A percentile compares a stretch with the other conserved stretches of the same genome.
Conservation (phyloP, 2,888 invertebrate genomes). For the Epistrophella euchroma region DNA sequence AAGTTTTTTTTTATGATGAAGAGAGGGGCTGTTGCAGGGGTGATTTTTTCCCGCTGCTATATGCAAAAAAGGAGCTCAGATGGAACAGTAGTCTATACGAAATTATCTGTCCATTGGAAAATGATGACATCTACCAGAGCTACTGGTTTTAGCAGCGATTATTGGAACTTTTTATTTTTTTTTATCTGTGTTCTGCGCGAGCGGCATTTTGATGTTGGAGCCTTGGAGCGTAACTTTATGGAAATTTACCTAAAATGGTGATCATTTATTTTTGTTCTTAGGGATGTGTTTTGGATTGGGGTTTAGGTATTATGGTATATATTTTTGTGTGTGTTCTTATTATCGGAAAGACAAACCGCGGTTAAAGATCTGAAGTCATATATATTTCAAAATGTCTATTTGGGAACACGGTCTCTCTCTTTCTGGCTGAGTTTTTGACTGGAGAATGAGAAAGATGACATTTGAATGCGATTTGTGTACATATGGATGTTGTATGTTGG, state of each 20-base stretch:
- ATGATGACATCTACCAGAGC: constrained; percentile 72
- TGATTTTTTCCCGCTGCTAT: constrained; percentile 20
- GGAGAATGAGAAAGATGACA: constrained; percentile 63
- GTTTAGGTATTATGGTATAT: background rate
- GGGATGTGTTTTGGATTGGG: constrained; percentile 41
- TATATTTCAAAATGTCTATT: constrained; percentile 69
- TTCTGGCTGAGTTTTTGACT: constrained; percentile 34
- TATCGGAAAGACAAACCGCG: constrained; percentile 27
- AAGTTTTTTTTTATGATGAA: background rate
- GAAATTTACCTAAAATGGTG: constrained; percentile 76
- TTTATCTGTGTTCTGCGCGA: background rate
- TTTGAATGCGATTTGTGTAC: constrained; percentile 66
- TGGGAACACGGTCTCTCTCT: constrained; percentile 24
- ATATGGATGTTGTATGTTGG: background rate
- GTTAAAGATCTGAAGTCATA: constrained; percentile 68
- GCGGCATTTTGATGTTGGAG: constrained; percentile 51
- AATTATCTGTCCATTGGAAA: constrained; percentile 73
- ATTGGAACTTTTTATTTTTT: constrained; percentile 23
- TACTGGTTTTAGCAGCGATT: constrained; percentile 62
- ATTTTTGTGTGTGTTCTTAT: constrained; percentile 8
- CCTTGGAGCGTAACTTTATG: constrained; percentile 74
- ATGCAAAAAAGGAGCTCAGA: constrained; percentile 68
- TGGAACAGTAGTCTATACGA: constrained; percentile 28
- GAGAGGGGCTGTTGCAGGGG: background rate
- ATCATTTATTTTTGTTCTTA: constrained; percentile 68